Evolutionary conservation across 2,113 vertebrate genomes (phyloP).

Genomic region (Hydropotes inermis): DNA sequence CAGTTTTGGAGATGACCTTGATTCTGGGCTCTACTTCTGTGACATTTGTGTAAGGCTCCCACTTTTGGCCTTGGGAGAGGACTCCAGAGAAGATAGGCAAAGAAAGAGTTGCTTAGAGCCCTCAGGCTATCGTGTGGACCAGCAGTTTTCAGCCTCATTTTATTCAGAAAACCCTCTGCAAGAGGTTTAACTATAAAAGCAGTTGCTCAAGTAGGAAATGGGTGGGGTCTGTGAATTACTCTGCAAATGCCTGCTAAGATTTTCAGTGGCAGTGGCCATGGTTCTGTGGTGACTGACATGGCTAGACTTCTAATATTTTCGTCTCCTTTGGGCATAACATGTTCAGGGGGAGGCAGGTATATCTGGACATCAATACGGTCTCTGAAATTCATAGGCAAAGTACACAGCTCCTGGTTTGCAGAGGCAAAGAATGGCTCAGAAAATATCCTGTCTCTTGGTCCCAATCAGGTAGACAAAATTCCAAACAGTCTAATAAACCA

Average conservation of each 20-base stretch:
- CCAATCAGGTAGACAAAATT: neutral
- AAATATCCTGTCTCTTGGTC: neutral
- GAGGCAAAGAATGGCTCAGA: neutral
- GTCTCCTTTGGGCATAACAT: neutral
- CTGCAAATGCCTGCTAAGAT: neutral
- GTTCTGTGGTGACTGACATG: neutral
- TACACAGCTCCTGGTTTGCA: neutral
- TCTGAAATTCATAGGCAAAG: neutral
- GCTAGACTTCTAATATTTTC: neutral
- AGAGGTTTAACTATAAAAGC: neutral
- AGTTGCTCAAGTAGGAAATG: neutral
- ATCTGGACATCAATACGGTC: neutral
- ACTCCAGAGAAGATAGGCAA: neutral
- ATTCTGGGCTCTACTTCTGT: neutral
- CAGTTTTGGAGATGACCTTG: neutral
- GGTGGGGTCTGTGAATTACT: neutral
- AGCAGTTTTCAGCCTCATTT: neutral
- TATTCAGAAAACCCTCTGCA: neutral
- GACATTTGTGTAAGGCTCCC: neutral
- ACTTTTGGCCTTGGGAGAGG: neutral
- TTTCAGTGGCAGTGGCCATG: neutral
- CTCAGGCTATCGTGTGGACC: neutral
- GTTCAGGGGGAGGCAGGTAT: neutral
- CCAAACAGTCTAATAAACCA: neutral
- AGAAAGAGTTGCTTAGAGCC: neutral